Evolutionary conservation across 2,113 vertebrate species (phyloP), one percentile per base, ranked within the genome.

Genomic region (Thamnophis sirtalis): DNA sequence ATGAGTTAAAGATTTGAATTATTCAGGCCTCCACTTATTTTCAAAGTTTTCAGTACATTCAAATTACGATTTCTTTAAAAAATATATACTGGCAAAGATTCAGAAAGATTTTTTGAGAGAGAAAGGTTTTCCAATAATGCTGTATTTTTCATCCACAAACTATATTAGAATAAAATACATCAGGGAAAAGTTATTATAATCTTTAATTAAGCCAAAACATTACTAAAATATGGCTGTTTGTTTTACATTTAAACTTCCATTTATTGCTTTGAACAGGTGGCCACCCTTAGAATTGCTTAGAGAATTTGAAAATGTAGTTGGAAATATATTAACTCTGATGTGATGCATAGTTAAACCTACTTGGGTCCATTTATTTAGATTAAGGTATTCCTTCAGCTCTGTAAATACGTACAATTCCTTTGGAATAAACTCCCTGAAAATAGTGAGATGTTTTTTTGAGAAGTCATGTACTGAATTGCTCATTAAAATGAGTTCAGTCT

Each of bases 91-190:
- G 94, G 89, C 84, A 94, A 95, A 92, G 93, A 95, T 93, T 96
- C 93, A 90, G 94, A 96, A 96, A 94, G 21, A 17, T 92, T 94
- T 93, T 93, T 94, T 91, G 93, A 91, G 94, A 89, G 95, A 93
- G 90, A 95, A 94, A 28, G 55, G 21, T 88, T 87, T 92, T 90
- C n/a, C 33, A 80, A 17, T 73, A 90, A 33, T 38, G 11, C 13
- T 54, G 50, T 90, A 22, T 94, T 91, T 88, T 90, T 43, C 88
- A 93, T 56, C 91, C 38, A 93, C 90, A 91, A 90, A 86, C 89
- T 9, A 96, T 96, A 28, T 73, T 87, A 91, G 88, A 94, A 92
- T 94, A 94, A 0, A 56, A 53, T 38, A 80, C 51, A 38, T 28
- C 33, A 80, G 19, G 50, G 49, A 68, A 50, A 90, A 38, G 17